Percentiles rank a stretch among this genome's conserved stretches.
phyloP scores from a whole-genome alignment of 2,888 invertebrate genomes.

The Machimus rusticus region DNA sequence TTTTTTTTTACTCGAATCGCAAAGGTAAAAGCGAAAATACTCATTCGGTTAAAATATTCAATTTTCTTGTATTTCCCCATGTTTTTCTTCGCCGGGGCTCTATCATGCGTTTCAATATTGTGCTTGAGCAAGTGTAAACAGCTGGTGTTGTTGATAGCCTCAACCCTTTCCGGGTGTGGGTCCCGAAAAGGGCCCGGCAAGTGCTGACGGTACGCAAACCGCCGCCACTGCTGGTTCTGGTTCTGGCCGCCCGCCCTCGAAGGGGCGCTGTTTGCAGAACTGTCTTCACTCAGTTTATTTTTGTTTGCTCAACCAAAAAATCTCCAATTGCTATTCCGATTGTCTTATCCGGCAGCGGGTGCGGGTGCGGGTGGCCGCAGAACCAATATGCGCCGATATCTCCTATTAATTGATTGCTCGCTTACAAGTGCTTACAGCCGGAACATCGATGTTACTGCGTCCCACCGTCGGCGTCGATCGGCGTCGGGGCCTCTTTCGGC shows the following conservation, averaged over 20 bases:
- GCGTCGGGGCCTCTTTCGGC: not conserved
- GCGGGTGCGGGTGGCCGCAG: not conserved
- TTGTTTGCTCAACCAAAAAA: constrained; percentile 4
- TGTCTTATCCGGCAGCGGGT: not conserved
- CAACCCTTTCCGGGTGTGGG: not conserved
- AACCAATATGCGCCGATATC: not conserved
- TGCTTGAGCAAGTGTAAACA: constrained; percentile 26
- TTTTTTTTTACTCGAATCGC: not conserved
- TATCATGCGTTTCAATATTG: constrained; percentile 25
- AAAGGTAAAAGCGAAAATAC: constrained; percentile 25
- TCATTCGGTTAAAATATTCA: constrained; percentile 20
- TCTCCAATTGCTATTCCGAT: constrained; percentile 10
- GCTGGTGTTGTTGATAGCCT: constrained; percentile 22
- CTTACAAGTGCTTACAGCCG: not conserved
- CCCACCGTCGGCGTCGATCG: not conserved
- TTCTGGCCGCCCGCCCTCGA: not conserved
- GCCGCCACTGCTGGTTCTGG: not conserved
- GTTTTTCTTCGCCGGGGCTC: constrained; percentile 4
- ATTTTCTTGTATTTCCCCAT: constrained; percentile 29
- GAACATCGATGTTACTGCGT: not conserved
- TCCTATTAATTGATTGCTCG: constrained; percentile 19
- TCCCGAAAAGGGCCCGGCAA: not conserved
- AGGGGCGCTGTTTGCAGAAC: not conserved
- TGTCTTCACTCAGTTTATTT: constrained; percentile 12
- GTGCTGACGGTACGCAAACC: not conserved